phyloP scores from a whole-genome alignment of 2,888 invertebrate species.

The Drosophila borborema region DNA sequence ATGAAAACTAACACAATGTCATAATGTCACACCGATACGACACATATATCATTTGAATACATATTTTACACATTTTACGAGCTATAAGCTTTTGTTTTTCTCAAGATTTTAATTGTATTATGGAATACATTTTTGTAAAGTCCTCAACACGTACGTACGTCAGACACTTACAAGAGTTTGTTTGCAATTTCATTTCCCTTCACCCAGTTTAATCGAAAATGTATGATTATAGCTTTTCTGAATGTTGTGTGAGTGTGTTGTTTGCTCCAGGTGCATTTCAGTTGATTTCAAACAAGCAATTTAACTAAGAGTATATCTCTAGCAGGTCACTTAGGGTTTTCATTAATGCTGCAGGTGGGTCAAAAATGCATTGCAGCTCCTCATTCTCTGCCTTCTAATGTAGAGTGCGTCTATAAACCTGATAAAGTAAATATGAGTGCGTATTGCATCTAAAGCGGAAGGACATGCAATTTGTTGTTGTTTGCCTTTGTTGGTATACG shows the following conservation, averaged over 20 bases:
- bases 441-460: constrained; percentile 77
- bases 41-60: too few species aligned
- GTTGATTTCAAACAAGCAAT: constrained; percentile 14
- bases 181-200: neutral
- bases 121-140: neutral
- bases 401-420: neutral
- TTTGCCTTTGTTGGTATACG: constrained; percentile 68
- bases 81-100: too few species aligned
- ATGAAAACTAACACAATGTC: too few species aligned
- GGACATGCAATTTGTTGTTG: constrained; percentile 79
- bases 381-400: neutral
- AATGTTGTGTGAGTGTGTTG: constrained; percentile 35
- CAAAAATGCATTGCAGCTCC: neutral
- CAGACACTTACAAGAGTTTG: neutral
- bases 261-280: constrained; percentile 19
- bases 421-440: constrained; percentile 77
- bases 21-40: too few species aligned
- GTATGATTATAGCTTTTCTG: neutral
- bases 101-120: neutral
- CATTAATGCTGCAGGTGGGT: constrained; percentile 61
- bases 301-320: constrained; percentile 42
- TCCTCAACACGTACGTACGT: neutral
- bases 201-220: neutral
- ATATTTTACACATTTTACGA: too few species aligned
- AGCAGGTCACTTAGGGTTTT: constrained; percentile 68